Percentiles rank a stretch among this genome's conserved stretches.
phyloP scores from a whole-genome alignment of 35 echinoderm and acorn worm species.

The Holothuria glaberrima region DNA sequence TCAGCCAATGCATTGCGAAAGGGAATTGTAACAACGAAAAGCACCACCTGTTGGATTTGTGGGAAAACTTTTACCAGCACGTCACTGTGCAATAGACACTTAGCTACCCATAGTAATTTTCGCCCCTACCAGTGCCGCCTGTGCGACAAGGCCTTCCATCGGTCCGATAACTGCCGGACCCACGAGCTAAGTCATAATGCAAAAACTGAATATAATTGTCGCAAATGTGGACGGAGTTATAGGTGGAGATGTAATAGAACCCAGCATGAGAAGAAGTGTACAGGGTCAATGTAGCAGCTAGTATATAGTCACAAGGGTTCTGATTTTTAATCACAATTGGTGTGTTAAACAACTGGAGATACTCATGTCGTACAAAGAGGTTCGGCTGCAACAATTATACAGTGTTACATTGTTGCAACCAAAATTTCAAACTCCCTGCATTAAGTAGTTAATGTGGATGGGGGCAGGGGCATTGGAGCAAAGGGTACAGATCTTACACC shows the following conservation, averaged over 20 bases:
- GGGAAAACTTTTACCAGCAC: slow-evolving; percentile 40
- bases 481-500: too few species aligned
- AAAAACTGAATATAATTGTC: background rate
- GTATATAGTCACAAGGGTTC: too few species aligned
- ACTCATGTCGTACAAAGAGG: too few species aligned
- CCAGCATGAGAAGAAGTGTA: slow-evolving; percentile 5
- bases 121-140: slow-evolving; percentile 41
- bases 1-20: background rate
- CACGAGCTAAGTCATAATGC: slow-evolving; percentile 28
- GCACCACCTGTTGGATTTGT: slow-evolving; percentile 47
- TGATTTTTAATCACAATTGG: background rate
- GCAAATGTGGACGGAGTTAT: slow-evolving; percentile 25
- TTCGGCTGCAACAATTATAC: too few species aligned
- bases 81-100: slow-evolving; percentile 42
- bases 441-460: too few species aligned
- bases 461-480: too few species aligned
- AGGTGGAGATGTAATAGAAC: slow-evolving; percentile 27
- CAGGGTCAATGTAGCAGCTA: background rate
- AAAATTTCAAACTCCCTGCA: too few species aligned
- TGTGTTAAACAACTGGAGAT: background rate
- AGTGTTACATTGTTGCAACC: too few species aligned
- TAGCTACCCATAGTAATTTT: slow-evolving; percentile 34
- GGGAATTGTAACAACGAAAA: background rate
- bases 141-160: slow-evolving; percentile 40
- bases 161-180: slow-evolving; percentile 10